phyloP scores from a whole-genome alignment of 2,113 vertebrate species.

The Fulmarus glacialis region DNA sequence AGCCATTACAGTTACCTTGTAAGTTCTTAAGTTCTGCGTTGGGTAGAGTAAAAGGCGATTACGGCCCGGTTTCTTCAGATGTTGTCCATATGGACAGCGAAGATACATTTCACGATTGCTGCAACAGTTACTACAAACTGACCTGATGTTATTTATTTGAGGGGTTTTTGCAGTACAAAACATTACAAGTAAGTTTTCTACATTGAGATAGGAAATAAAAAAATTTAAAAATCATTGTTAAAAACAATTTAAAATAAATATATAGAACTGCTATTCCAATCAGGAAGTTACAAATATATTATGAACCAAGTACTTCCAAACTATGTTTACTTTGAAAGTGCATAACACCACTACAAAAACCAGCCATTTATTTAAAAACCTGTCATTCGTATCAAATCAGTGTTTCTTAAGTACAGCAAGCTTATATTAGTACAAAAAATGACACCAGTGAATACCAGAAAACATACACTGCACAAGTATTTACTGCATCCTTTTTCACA shows the following conservation, averaged over 20 bases:
- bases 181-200: not conserved
- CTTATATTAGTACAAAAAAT: not conserved
- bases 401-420: not conserved
- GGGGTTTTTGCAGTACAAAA: slow-evolving; percentile 26
- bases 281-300: not conserved
- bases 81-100: not conserved
- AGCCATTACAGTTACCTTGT: not conserved
- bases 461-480: not conserved
- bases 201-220: not conserved
- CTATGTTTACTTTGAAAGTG: not conserved
- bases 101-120: not conserved
- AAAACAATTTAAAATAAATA: slow-evolving; percentile 25
- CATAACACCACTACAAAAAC: not conserved
- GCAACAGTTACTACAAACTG: not conserved
- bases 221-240: not conserved
- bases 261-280: not conserved
- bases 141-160: slow-evolving; percentile 43
- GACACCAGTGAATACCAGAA: not conserved
- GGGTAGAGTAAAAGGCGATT: not conserved
- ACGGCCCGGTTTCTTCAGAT: accelerated
- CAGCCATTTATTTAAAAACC: not conserved
- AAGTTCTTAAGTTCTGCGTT: not conserved
- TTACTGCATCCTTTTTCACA: not conserved
- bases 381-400: not conserved
- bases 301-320: not conserved